A percentile compares a stretch with the other conserved stretches of the same genome.
Evolutionary conservation across 2,113 vertebrate species (phyloP).

Genomic region (Telmatochromis sp.): DNA sequence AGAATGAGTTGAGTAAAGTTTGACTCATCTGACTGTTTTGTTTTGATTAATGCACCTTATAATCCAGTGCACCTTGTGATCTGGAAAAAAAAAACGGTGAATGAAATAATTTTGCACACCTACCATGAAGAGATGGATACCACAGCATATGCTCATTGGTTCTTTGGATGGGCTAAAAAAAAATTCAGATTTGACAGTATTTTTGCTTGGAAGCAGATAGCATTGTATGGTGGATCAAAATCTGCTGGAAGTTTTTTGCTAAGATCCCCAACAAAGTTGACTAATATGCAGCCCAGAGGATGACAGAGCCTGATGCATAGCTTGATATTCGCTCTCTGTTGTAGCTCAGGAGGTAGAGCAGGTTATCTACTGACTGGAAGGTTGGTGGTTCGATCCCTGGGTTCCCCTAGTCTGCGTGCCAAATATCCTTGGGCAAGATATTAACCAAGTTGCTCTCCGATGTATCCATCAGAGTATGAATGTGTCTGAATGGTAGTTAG

Average conservation of each 20-base stretch:
- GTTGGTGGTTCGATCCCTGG: neutral
- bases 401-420: neutral
- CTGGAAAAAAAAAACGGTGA: fast-evolving
- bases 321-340: neutral
- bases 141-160: neutral
- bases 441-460: neutral
- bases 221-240: neutral
- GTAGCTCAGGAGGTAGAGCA: neutral
- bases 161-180: neutral
- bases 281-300: neutral
- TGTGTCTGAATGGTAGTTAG: neutral
- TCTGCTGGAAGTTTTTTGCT: neutral
- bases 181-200: neutral
- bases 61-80: fast-evolving
- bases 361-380: neutral
- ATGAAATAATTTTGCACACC: neutral
- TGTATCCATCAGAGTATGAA: neutral
- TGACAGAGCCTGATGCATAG: neutral
- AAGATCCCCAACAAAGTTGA: neutral
- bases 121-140: neutral
- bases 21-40: neutral
- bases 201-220: neutral
- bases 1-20: neutral
- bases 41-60: fast-evolving
- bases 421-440: neutral